phyloP scores from a whole-genome alignment of 37 sponge, comb jelly and placozoan species.

The Ianthella basta region DNA sequence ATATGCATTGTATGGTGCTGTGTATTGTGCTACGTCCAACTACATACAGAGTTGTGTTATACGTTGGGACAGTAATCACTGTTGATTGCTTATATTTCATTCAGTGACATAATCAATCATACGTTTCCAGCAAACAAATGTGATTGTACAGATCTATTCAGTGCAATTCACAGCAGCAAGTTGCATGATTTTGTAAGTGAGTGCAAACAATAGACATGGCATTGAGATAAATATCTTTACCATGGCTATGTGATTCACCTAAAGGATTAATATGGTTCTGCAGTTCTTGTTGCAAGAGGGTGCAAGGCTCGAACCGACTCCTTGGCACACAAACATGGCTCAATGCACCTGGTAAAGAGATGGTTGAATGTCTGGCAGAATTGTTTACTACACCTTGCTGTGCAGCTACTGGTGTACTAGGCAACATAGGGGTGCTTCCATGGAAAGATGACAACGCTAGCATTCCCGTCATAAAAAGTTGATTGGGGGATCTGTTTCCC shows the following conservation, averaged over 20 bases:
- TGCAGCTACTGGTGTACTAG: constrained; percentile 1
- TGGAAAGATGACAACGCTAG: neutral
- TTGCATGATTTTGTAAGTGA: constrained; percentile 14
- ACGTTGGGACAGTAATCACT: no score
- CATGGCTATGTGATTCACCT: constrained; percentile 19
- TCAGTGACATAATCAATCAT: no score
- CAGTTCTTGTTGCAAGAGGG: constrained; percentile 21
- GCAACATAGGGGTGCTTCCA: constrained; percentile 18
- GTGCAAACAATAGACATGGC: constrained; percentile 15
- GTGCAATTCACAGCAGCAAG: constrained; percentile 5
- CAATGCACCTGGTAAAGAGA: constrained; percentile 9
- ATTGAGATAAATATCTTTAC: constrained; percentile 32
- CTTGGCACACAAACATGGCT: constrained; percentile 12
- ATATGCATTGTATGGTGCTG: no score
- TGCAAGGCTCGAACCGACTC: constrained; percentile 7
- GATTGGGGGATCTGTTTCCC: constrained; percentile 18
- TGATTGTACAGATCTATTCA: no score
- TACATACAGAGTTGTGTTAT: no score
- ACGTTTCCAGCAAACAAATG: no score
- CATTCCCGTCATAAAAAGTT: constrained; percentile 15
- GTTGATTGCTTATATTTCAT: no score
- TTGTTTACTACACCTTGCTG: neutral
- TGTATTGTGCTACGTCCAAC: no score
- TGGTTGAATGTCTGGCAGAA: no score
- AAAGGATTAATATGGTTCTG: constrained; percentile 19